Conservation (phyloP, 2,888 invertebrate genomes). For the Cynaeus angustus region DNA sequence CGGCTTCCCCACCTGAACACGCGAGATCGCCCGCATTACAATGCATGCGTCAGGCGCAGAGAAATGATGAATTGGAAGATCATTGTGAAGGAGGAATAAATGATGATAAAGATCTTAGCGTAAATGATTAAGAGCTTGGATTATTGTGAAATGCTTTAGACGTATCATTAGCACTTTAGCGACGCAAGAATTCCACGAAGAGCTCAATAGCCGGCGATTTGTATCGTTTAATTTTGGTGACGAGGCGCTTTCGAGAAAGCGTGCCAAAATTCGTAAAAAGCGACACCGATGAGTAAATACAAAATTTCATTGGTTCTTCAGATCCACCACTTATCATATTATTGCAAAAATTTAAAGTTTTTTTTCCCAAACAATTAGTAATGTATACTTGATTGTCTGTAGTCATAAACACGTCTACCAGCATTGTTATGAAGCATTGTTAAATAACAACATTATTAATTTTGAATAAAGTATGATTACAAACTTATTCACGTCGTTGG, state of each 20-base stretch:
- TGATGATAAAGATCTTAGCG: slow-evolving; percentile 65
- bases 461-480: no score
- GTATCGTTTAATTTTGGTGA: slow-evolving; percentile 41
- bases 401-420: no score
- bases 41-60: slow-evolving; percentile 63
- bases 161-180: slow-evolving; percentile 60
- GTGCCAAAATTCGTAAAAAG: slow-evolving; percentile 8
- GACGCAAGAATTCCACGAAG: slow-evolving; percentile 31
- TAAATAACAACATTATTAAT: no score
- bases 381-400: no score
- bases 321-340: no score
- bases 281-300: no score
- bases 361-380: no score
- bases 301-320: no score
- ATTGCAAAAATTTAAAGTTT: no score
- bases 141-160: slow-evolving; percentile 62
- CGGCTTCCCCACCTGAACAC: slow-evolving; percentile 60
- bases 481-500: no score
- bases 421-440: no score
- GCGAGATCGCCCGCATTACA: slow-evolving; percentile 64
- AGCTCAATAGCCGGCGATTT: slow-evolving; percentile 28
- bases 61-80: slow-evolving; percentile 67
- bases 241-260: slow-evolving; percentile 31
- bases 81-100: slow-evolving; percentile 66
- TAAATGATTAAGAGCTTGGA: slow-evolving; percentile 64